Evolutionary conservation across 2,888 invertebrate species (phyloP), one percentile per base, ranked within the genome.

Genomic region (Lasioglossum pauxillum): DNA sequence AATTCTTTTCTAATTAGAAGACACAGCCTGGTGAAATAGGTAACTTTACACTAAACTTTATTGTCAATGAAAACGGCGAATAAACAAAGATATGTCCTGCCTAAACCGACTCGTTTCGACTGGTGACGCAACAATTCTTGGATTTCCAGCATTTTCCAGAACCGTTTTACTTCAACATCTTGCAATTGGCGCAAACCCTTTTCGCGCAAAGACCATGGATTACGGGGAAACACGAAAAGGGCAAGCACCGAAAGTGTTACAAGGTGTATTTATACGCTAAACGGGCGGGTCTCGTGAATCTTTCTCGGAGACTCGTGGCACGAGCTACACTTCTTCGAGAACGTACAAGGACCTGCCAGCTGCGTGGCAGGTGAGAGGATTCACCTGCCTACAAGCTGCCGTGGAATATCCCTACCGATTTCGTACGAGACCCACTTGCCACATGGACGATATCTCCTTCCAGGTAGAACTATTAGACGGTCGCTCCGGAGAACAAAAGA

Each of bases 301-400:
- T 44, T 19, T 72, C 60, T 78, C 49, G 78, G 67, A 77, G 82
- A 44, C n/a, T 69, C 49, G 67, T 78, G 88, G 88, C 89, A 88
- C 89, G 89, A 84, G 89, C 89, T 78, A 75, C 57, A 57, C 49
- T 67, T 76, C 72, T 74, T 71, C 72, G 72, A 46, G 46, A 82
- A 87, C 78, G 85, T 82, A 80, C 82, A 82, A 87, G 81, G 73
- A 67, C 53, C 67, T 78, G 91, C 92, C 95, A 95, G 95, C 91
- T 95, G 95, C 92, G 73, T 90, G 91, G 92, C 94, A 95, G 95
- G 94, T 94, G 94, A 91, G 79, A 82, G 85, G 86, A 90, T 90
- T 92, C 94, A 95, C 95, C 94, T 95, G 94, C 92, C 88, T 89
- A 91, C 94, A 94, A 94, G 93, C 94, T 94, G 94, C 92, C 81